Conservation (phyloP, 2,888 invertebrate species). For the Notocelia uddmanniana region DNA sequence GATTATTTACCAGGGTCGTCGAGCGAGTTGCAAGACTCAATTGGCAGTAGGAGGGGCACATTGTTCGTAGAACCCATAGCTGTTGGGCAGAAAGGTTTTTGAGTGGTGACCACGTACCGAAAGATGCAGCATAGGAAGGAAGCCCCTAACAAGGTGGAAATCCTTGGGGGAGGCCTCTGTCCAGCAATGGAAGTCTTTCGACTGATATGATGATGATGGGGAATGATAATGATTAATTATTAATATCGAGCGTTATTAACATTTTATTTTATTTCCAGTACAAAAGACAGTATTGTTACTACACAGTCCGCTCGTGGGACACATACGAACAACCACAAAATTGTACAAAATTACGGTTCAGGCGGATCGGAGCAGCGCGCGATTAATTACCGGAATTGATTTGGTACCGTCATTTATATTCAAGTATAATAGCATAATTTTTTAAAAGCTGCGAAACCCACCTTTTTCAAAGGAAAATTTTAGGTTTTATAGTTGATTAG, state of each 20-base stretch:
- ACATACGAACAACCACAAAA: background rate
- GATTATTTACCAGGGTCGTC: too few relatives aligned
- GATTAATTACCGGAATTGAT: slow-evolving; percentile 28
- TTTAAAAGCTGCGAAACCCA: background rate
- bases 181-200: too few relatives aligned
- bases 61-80: too few relatives aligned
- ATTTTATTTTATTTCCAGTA: background rate
- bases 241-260: background rate
- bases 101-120: too few relatives aligned
- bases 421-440: slow-evolving; percentile 11
- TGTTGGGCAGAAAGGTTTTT: too few relatives aligned
- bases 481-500: background rate
- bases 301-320: background rate
- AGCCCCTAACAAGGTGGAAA: too few relatives aligned
- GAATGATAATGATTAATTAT: background rate
- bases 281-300: background rate
- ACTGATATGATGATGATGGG: too few relatives aligned
- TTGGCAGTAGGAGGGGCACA: too few relatives aligned
- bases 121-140: too few relatives aligned
- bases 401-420: slow-evolving; percentile 27
- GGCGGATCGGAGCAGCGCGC: background rate
- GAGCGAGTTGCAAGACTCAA: too few relatives aligned
- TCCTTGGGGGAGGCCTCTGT: too few relatives aligned
- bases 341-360: background rate
- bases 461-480: background rate